Evolutionary conservation across 2,113 vertebrate species (phyloP), one percentile per base, ranked within the genome.

Genomic region (Capreolus pygargus): DNA sequence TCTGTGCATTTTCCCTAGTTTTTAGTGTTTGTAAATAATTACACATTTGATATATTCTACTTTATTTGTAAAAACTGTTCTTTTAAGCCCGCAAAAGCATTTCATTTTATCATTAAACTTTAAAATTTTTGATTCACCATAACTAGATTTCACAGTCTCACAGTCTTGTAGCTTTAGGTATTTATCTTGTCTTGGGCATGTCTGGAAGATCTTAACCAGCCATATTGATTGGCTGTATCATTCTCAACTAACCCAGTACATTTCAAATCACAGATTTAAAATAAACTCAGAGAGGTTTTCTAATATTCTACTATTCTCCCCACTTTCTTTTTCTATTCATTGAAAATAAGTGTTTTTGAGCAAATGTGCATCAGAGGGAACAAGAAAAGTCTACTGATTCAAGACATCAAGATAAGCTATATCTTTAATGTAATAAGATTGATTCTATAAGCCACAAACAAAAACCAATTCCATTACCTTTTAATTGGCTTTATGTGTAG

Each of bases 391-490:
- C 84, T 90, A 10, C 64, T 23, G 55, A 88, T 90, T 86, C 55
- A 57, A 52, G 94, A 33, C 39, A 79, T 87, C 25, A 28, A 36
- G 36, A 92, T 47, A 67, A 81, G 50, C 17, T 54, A 28, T 10
- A 8, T 85, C 43, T 96, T 92, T 95, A 52, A 96, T 78, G 11
- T 97, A 95, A 45, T 96, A 58, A 47, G 43, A 91, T 93, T 82
- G 85, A 91, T 94, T 87, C 58, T 83, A 23, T 30, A 50, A 83
- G 89, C 55, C 94, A 89, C 88, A 55, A 86, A 91, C 83, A 91
- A 93, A 96, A 91, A 94, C 96, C 96, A 89, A 97, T 97, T 52
- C 86, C 83, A 55, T 93, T 89, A 94, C 87, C 43, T 95, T 98
- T 94, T 97, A 97, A 93, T 97, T 97, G 91, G 82, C 91, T 91